Percentiles rank a stretch among this genome's conserved stretches.
Conservation (phyloP, 2,888 invertebrate species). For the Pasiphila rectangulata region DNA sequence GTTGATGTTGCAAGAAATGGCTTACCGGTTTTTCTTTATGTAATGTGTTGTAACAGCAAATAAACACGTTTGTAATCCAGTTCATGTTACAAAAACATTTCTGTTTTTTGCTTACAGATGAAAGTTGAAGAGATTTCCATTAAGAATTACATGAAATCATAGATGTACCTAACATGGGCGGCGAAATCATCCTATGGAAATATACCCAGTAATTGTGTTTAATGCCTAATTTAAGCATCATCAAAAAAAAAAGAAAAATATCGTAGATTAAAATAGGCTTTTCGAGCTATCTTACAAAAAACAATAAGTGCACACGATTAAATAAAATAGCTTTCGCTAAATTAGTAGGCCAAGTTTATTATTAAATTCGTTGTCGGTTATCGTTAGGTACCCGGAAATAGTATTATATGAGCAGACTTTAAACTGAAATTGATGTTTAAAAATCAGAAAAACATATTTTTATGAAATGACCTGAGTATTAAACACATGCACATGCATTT, state of each 20-base stretch:
- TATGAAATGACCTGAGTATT: constrained; percentile 78
- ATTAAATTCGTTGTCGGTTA: constrained; percentile 59
- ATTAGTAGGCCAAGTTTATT: constrained; percentile 57
- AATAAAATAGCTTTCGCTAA: constrained; percentile 71
- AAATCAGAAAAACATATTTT: constrained; percentile 65
- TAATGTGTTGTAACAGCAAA: too few relatives aligned
- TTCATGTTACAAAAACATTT: background rate
- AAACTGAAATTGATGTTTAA: constrained; percentile 56
- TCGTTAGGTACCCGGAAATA: constrained; percentile 57
- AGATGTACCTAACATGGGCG: constrained; percentile 74
- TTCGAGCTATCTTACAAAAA: constrained; percentile 73
- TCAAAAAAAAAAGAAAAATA: constrained; percentile 61
- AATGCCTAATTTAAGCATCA: constrained; percentile 77
- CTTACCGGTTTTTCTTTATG: too few relatives aligned
- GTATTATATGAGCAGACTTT: constrained; percentile 66
- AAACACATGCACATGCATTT: constrained; percentile 62
- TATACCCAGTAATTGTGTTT: constrained; percentile 73
- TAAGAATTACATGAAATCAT: constrained; percentile 77
- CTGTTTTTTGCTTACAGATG: constrained; percentile 68
- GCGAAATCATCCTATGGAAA: constrained; percentile 71
- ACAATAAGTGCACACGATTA: constrained; percentile 77
- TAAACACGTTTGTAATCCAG: too few relatives aligned
- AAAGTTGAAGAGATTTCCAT: constrained; percentile 78
- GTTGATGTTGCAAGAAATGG: too few relatives aligned
- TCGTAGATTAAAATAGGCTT: constrained; percentile 75